Base-by-base conservation (phyloP, 2,113 vertebrate genomes). In the Lepus europaeus region DNA sequence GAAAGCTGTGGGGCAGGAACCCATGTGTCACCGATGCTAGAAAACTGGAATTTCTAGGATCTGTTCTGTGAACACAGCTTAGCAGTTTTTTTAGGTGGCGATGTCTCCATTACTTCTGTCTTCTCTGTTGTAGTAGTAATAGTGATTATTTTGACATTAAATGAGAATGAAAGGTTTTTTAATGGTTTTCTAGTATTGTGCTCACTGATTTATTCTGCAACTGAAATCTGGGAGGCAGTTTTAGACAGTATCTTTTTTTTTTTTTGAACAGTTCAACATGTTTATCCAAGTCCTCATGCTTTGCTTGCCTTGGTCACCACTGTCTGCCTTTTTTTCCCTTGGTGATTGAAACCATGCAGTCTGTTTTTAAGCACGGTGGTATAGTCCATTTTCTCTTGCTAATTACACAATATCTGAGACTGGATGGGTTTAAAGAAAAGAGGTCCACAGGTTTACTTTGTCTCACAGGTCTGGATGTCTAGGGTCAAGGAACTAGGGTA, bases 231-330 rank as follows among this genome's bases (percentile, higher is more conserved):
- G 66, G 56, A 77, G 92, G 23, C 23, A 70, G 25, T 72, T 97
- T 79, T 89, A 79, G 20, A 84, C 3, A 70, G 27, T 84, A 53
- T 2, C 9, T 91, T 83, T n/a, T 27, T 59, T 63, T 81, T 89
- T 17, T 39, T 53, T 20, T 17, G 2, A 83, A 81, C 12, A 64
- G 22, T 14, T 89, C 51, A 63, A 36, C n/a, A 5, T 76, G 9
- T 79, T 96, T 89, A 90, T 27, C 51, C 89, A 70, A 82, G 36
- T 68, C 23, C 23, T 94, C 76, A 72, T 91, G 19, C 23, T 87
- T 92, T 93, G 11, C 11, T 80, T 83, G 3, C 63, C 61, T 89
- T 14, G 17, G 25, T 91, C 61, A 79, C 51, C 12, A 39, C 51
- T 63, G n/a, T 20, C 27, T 68, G 4, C 14, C 56, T 39, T 33